These are phyloP conservation scores for Cordylochernes scorpioides DNA, from an alignment of 2,888 invertebrate species.

Conservation along the genomic window DNA sequence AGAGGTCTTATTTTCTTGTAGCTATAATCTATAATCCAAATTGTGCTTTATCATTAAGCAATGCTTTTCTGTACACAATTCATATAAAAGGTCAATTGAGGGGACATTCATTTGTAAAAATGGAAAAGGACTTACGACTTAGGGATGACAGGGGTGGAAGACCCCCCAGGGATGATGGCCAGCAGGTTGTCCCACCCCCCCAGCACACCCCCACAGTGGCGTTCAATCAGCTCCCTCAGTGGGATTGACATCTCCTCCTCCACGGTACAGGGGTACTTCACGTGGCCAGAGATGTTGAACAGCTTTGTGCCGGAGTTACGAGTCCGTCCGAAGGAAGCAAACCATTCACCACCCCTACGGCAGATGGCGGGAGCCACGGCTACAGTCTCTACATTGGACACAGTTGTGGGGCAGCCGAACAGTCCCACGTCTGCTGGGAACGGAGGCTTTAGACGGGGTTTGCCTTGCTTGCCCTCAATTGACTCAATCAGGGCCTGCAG, in stretches of 20 bases:
- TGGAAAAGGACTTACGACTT: conserved; percentile 46
- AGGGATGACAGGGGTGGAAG: conserved; percentile 89
- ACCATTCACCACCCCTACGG: conserved; percentile 84
- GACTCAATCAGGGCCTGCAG: conserved; percentile 80
- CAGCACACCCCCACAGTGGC: conserved; percentile 78
- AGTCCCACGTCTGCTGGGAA: conserved; percentile 96
- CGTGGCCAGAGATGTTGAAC: conserved; percentile 93
- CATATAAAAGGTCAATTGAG: too few relatives aligned
- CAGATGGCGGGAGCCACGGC: conserved; percentile 91
- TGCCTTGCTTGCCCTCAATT: conserved; percentile 72
- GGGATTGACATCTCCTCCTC: conserved; percentile 99
- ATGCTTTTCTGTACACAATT: too few relatives aligned
- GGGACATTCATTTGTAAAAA: too few relatives aligned
- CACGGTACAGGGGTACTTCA: conserved; percentile 88
- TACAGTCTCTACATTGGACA: conserved; percentile 94
- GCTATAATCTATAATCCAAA: too few relatives aligned
- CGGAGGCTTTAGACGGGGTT: conserved; percentile 91
- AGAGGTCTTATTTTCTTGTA: too few relatives aligned
- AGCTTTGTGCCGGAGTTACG: conserved; percentile 89
- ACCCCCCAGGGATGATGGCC: conserved; percentile 91
- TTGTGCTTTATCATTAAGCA: too few relatives aligned
- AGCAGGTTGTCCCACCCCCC: conserved; percentile 98
- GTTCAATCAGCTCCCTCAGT: conserved; percentile 71
- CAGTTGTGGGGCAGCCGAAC: conserved; percentile 96
- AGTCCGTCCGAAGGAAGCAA: conserved; percentile 75